phyloP scores from a whole-genome alignment of 2,888 invertebrate species.

The Pachydiplax longipennis region DNA sequence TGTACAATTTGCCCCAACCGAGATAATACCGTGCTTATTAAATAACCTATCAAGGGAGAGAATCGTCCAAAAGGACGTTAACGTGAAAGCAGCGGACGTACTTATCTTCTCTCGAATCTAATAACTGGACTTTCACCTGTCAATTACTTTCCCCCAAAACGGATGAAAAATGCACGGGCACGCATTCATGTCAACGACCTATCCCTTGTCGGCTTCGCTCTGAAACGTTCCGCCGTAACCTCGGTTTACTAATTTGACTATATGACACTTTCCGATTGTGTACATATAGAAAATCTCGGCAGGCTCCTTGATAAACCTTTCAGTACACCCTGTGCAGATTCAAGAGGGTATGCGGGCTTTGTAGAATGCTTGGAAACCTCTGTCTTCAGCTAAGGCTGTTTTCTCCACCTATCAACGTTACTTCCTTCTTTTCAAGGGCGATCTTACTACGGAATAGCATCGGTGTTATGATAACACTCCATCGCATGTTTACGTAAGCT shows the following conservation, averaged over 20 bases:
- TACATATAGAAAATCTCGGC: not conserved
- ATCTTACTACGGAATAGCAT: too few relatives aligned
- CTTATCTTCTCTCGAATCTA: not conserved
- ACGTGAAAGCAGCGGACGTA: not conserved
- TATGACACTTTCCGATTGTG: not conserved
- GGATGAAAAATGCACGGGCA: not conserved
- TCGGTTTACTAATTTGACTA: not conserved
- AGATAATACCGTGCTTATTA: too few relatives aligned
- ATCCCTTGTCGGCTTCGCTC: not conserved
- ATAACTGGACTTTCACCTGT: not conserved
- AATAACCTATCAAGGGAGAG: too few relatives aligned
- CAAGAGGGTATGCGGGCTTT: not conserved
- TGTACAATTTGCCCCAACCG: too few relatives aligned
- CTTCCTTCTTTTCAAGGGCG: too few relatives aligned
- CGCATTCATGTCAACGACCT: not conserved
- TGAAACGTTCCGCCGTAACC: not conserved
- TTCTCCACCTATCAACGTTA: not conserved
- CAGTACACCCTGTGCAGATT: not conserved
- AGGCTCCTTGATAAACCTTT: not conserved
- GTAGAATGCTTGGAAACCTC: not conserved
- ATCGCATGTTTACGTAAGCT: too few relatives aligned
- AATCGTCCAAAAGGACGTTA: not conserved
- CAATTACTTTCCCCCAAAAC: not conserved
- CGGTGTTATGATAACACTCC: too few relatives aligned
- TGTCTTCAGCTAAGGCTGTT: not conserved